Percentiles rank a stretch among this genome's conserved stretches.
Evolutionary conservation across 2,113 vertebrate genomes (phyloP).

Genomic region (Anolis sagrei): DNA sequence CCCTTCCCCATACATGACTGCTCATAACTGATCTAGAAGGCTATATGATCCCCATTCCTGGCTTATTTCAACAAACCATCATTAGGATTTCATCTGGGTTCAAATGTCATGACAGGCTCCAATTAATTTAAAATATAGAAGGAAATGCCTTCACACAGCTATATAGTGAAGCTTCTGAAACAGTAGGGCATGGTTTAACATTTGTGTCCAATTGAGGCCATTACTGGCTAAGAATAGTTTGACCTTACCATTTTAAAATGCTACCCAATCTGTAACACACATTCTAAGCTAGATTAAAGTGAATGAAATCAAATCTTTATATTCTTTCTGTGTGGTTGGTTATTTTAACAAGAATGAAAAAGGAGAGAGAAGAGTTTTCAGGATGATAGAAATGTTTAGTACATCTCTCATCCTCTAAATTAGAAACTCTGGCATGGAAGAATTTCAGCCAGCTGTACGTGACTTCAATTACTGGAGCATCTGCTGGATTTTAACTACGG

Average conservation of each 20-base stretch:
- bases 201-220: not conserved
- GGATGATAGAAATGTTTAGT: slow-evolving; percentile 12
- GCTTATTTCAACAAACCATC: too few relatives aligned
- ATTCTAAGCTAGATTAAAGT: not conserved
- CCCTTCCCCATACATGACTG: too few relatives aligned
- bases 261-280: not conserved
- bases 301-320: not conserved
- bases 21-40: too few relatives aligned
- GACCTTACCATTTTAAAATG: not conserved
- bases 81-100: too few relatives aligned
- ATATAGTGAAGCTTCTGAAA: not conserved
- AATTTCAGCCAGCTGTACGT: slow-evolving; percentile 59
- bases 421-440: slow-evolving; percentile 31
- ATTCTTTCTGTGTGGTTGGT: not conserved
- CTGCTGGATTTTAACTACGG: slow-evolving; percentile 59
- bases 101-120: slow-evolving; percentile 15
- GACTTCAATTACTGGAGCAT: slow-evolving; percentile 46
- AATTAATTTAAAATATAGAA: not conserved
- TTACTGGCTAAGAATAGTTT: not conserved
- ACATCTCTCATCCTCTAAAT: slow-evolving; percentile 6
- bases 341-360: not conserved
- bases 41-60: too few relatives aligned
- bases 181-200: not conserved
- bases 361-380: not conserved
- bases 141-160: not conserved